phyloP scores from a whole-genome alignment of 2,797 vertebrate genomes.

The Melanotaenia pygmaea region DNA sequence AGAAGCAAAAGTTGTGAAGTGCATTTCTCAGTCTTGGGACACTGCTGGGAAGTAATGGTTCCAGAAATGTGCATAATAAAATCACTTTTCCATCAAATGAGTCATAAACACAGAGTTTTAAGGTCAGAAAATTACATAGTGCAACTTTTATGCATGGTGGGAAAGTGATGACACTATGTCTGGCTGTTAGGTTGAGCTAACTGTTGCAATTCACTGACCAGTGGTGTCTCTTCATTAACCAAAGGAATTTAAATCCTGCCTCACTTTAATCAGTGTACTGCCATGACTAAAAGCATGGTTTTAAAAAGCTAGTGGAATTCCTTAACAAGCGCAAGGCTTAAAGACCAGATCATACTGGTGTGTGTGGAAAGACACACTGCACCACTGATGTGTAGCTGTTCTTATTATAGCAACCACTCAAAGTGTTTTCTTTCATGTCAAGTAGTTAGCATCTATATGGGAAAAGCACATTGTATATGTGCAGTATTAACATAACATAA shows the following conservation, averaged over 20 bases:
- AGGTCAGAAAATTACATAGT: too few species aligned
- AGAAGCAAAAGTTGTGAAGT: too few species aligned
- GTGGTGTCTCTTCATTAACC: not conserved
- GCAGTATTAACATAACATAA: not conserved
- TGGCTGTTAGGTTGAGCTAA: slow-evolving; percentile 11
- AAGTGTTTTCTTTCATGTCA: not conserved
- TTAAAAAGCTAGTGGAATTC: slow-evolving; percentile 1
- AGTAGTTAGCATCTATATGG: not conserved
- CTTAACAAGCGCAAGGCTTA: not conserved
- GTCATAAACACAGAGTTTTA: too few species aligned
- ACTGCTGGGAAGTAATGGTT: too few species aligned
- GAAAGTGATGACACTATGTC: slow-evolving; percentile 11
- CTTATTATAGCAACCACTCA: slow-evolving; percentile 1
- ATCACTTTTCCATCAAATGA: too few species aligned
- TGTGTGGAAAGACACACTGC: not conserved
- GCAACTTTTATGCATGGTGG: not conserved
- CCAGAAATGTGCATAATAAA: too few species aligned
- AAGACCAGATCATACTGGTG: slow-evolving; percentile 1
- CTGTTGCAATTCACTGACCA: slow-evolving; percentile 6
- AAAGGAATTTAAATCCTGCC: not conserved
- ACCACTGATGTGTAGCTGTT: not conserved
- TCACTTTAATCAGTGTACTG: not conserved
- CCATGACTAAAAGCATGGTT: not conserved
- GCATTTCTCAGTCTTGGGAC: too few species aligned
- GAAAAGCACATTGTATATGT: not conserved